Evolutionary conservation across 2,113 vertebrate genomes (phyloP), one percentile per base, ranked within the genome.

Genomic region (Pseudorectes ferrugineus): DNA sequence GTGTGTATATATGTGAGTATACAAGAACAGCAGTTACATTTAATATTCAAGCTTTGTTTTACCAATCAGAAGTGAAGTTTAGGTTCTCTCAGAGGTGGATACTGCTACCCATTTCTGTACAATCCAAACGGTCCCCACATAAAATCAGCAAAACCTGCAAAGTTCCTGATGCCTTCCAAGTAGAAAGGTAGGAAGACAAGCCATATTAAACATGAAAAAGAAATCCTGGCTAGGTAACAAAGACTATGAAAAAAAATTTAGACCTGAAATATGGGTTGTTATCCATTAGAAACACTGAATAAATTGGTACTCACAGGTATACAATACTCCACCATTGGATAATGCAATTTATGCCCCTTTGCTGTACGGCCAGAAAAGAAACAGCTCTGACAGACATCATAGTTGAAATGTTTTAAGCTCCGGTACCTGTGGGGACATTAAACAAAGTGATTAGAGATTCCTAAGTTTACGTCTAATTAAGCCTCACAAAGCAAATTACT

Each of bases 321-420:
- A 89, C 99, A 99, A 87, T 99, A 99, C 92, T 99, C 99, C 98
- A 99, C 99, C 99, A 99, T 99, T 49, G 99, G 99, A 94, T 99
- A 99, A 98, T 99, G 99, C 76, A 99, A 97, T 93, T 99, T 99
- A 97, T 99, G 99, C 40, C 99, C 99, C 94, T 99, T 99, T 77
- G 99, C 99, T 22, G 99, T 99, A 74, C 99, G 99, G 78, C 99
- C 99, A 49, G 99, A 99, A 94, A 99, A 99, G 98, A 99, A 99
- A 96, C 99, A 99, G 93, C 99, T 99, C 97, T 99, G 99, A 96
- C 99, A 99, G 91, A 99, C 99, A 9, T 99, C 99, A 73, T 99
- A 99, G 97, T 99, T 99, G 97, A 99, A 99, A 98, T 99, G 99
- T 94, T 99, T 99, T 90, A 99, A 97, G 97, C 99, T 99, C 90